These are phyloP conservation scores for Drosophila prosaltans DNA, from an alignment of 1,140 invertebrate genomes.

Conservation along the genomic window DNA sequence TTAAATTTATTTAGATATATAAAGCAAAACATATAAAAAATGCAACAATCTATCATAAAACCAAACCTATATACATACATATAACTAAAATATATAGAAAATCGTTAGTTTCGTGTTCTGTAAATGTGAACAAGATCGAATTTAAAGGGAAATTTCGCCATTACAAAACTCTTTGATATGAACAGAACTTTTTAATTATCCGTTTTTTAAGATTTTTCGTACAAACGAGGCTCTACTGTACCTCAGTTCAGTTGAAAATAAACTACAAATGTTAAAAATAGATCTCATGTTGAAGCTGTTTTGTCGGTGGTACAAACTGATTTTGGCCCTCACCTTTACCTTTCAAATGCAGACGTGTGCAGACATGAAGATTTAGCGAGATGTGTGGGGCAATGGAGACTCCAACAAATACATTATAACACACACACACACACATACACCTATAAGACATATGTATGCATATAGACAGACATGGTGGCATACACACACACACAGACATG, in stretches of 20 bases:
- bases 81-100: no score
- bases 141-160: no score
- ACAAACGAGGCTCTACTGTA: no score
- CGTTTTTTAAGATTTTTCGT: no score
- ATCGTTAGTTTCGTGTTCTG: no score
- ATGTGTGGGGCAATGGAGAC: slow-evolving; percentile 23
- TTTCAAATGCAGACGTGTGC: slow-evolving; percentile 58
- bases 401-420: slow-evolving; percentile 48
- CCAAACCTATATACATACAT: no score
- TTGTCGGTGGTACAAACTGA: slow-evolving; percentile 53
- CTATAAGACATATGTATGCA: not conserved
- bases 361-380: slow-evolving; percentile 11
- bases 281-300: slow-evolving; percentile 24
- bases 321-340: slow-evolving; percentile 33
- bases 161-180: no score
- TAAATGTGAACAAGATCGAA: no score
- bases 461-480: slow-evolving; percentile 1
- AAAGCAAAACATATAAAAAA: no score
- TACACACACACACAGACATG: not conserved
- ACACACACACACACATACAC: slow-evolving; percentile 22
- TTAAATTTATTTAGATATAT: not conserved
- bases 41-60: no score
- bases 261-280: not conserved
- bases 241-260: no score
- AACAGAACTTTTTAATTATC: no score